Base-by-base conservation (phyloP, 2,888 invertebrate species). In the Andricus quercusramuli region DNA sequence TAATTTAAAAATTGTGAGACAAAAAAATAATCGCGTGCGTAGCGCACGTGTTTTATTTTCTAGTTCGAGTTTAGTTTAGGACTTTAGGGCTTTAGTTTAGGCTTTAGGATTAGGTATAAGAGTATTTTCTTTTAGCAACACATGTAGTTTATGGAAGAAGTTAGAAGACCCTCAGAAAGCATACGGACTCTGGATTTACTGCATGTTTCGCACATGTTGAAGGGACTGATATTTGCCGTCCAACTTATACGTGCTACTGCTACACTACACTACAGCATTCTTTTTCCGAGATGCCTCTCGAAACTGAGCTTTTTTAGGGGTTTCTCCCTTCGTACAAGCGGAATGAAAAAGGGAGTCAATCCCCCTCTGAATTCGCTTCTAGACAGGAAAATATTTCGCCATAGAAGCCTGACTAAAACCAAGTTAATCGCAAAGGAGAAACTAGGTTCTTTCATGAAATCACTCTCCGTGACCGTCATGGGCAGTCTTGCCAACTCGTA, bases 381-480 rank as follows among this genome's bases (percentile, higher is more conserved):
- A 2, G 41, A n/a, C 22, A 37, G 66, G 37, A 37, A 29, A 32
- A 65, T n/a, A n/a, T 56, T 9, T n/a, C 8, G n/a, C 25, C 41
- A n/a, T 4, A 20, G 37, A 66, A 66, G 66, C 37, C 41, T n/a
- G 20, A 20, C 66, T 17, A 70, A 70, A 70, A 70, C 25, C 11
- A 29, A 70, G 51, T 47, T 51, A 70, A 70, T 29, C 70, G 70
- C 29, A 51, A 20, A 51, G 70, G 70, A 70, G 70, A 51, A 70
- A 70, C 70, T 51, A 51, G 51, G 32, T 74, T 68, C 74, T 56
- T 74, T 74, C 74, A 74, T 74, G 56, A 56, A 74, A 74, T 56
- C 74, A 74, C n/a, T 74, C 51, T 74, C 29, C 74, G n/a, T 74
- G 56, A 74, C 74, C 74, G 74, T 74, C 74, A 74, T 74, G 74